These are phyloP conservation scores for Mythimna impura DNA, from an alignment of 2,888 invertebrate genomes.

Conservation along the genomic window DNA sequence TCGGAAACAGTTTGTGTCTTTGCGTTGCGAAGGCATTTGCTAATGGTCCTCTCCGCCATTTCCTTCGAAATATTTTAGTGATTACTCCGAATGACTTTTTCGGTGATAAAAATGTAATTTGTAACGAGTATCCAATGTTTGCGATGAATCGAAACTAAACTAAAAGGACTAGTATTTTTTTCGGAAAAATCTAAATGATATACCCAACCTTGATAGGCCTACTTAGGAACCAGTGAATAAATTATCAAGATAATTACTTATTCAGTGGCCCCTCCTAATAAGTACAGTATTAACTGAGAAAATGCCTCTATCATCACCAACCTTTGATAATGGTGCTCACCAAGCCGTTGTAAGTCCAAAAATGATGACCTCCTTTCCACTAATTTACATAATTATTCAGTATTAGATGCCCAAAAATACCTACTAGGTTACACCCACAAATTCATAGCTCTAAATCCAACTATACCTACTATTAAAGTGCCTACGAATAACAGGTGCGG, in stretches of 20 bases:
- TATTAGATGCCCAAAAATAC: conserved; percentile 26
- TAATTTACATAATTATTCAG: conserved; percentile 49
- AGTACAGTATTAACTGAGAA: neutral
- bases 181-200: neutral
- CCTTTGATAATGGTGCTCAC: neutral
- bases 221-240: too few relatives aligned
- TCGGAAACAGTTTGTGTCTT: conserved; percentile 42
- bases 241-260: neutral
- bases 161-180: neutral
- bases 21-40: conserved; percentile 51
- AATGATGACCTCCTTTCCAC: conserved; percentile 9
- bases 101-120: conserved; percentile 19
- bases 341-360: neutral
- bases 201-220: too few relatives aligned
- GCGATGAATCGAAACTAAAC: neutral
- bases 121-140: conserved; percentile 6
- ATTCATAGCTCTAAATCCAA: conserved; percentile 54
- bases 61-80: conserved; percentile 44
- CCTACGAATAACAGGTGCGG: conserved; percentile 80
- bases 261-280: neutral
- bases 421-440: conserved; percentile 32
- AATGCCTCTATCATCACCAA: conserved; percentile 1
- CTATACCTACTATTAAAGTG: conserved; percentile 59
- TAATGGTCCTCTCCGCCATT: conserved; percentile 35
- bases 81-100: conserved; percentile 40